Percentiles rank a stretch among this genome's conserved stretches.
Evolutionary conservation across 1,140 invertebrate species (phyloP).

Genomic region (Brachionus plicatilis): DNA sequence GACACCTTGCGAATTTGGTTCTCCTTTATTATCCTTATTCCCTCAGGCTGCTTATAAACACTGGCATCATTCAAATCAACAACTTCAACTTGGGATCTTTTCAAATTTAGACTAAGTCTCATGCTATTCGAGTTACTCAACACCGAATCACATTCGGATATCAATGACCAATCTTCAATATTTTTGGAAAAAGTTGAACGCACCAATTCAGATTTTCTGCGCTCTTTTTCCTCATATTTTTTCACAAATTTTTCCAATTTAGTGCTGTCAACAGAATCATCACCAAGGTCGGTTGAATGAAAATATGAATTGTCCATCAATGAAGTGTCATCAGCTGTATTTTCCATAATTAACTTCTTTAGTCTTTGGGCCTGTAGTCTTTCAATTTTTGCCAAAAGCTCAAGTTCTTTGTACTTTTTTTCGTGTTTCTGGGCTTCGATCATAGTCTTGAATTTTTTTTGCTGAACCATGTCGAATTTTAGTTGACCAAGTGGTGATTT

Average conservation of each 20-base stretch:
- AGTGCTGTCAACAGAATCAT: neutral
- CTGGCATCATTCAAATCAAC: constrained; percentile 26
- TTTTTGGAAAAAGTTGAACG: neutral
- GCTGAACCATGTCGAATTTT: neutral
- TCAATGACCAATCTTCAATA: constrained; percentile 12
- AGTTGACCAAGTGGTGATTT: neutral
- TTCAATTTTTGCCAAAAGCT: constrained; percentile 22
- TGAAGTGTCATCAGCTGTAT: neutral
- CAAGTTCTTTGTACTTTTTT: constrained; percentile 21
- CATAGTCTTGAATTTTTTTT: constrained; percentile 29
- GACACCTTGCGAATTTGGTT: neutral
- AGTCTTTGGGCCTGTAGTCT: neutral
- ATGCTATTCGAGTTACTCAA: neutral
- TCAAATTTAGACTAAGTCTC: neutral
- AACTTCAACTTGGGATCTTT: constrained; percentile 10
- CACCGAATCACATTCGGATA: neutral
- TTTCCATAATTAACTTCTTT: constrained; percentile 9
- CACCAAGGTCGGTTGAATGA: neutral
- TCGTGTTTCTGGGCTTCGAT: constrained; percentile 38
- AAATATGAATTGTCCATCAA: constrained; percentile 12
- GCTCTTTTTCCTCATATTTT: neutral
- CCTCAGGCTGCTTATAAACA: neutral
- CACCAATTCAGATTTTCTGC: neutral
- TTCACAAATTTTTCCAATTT: neutral
- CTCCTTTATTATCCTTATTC: constrained; percentile 15